Base-by-base conservation (phyloP, 2,888 invertebrate genomes). In the Cephus sareptanus region DNA sequence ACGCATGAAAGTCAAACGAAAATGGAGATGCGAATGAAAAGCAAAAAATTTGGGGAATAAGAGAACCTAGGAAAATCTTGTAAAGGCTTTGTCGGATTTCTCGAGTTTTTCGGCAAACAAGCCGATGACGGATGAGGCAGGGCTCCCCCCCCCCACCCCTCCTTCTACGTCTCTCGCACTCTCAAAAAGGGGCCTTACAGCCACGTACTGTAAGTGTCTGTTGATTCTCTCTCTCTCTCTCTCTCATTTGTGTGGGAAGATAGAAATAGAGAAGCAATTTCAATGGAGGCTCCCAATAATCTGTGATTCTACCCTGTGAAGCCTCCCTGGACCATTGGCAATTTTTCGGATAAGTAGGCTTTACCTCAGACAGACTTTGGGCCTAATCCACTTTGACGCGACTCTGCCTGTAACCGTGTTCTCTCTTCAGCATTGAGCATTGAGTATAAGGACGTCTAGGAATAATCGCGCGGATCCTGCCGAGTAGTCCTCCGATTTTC, bases 331-430 rank as follows among this genome's bases (percentile, higher is more conserved):
- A 74, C 71, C 76, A 80, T 79, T 80, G 80, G 75, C 88, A 87
- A 89, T 87, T 88, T 88, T 81, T 86, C 84, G 81, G 73, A 82
- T 83, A 87, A 88, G 84, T 85, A 84, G 82, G 83, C 82, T 84
- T 85, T 88, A 86, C 85, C 85, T 78, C 81, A 40, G 70, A 33
- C 33, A 33, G 70, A 70, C 31, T 33, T 34, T 30, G 78, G 82
- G 78, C 80, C 82, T 87, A 88, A 88, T 88, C 87, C 88, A 86
- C 84, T 88, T 86, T 83, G 85, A 87, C 85, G 85, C 81, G 86
- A 86, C 85, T 83, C 81, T 81, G 82, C 35, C 79, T 15, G 40
- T 40, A 40, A 40, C 40, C 6, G 40, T 15, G 15, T 15, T 40
- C 40, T 40, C 40, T 40, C 40, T 40, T 15, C 15, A 15, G 15